Evolutionary conservation across 2,797 vertebrate species (phyloP), one percentile per base, ranked within the genome.

Genomic region (Brachymystax lenok): DNA sequence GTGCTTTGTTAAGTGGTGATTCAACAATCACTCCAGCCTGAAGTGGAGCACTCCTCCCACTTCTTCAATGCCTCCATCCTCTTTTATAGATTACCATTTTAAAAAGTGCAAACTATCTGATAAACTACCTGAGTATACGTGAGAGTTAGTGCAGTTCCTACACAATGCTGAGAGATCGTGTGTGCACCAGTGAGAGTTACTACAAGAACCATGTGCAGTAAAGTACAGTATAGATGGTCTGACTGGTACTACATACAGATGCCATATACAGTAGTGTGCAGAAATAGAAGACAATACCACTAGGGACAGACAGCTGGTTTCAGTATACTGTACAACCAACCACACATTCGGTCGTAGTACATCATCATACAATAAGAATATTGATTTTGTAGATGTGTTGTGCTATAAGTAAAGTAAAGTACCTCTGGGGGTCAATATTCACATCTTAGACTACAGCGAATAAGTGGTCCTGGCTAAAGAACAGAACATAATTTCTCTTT

Each of bases 51-150:
- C 7, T 1, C 27, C 64, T 77, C 61, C 30, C 63, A 69, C 69
- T 77, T 75, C 77, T 67, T 73, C 72, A 77, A 56, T 61, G 69
- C 73, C 66, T 79, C 76, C 77, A 82, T 72, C 6, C 74, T 71
- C 78, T 69, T 61, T 70, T 78, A 70, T 6, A 12, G 59, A 63
- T 56, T 71, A 79, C 79, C 64, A 79, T 85, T 69, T 87, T 93
- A 94, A 94, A 40, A n/a, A 94, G 94, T 94, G 94, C 78, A 82
- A 89, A 92, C 90, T 90, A 91, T 84, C 88, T 76, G 67, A 83
- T 82, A 82, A 75, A 75, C 91, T 92, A 94, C 92, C 93, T 93
- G 92, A 94, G 93, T 90, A 88, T 91, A 86, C 83, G 80, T 84
- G 89, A 50, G 68, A 79, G 87, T 84, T 88, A 88, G 89, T 90